phyloP scores from a whole-genome alignment of 2,888 invertebrate genomes.

The Lumbricus terrestris region DNA sequence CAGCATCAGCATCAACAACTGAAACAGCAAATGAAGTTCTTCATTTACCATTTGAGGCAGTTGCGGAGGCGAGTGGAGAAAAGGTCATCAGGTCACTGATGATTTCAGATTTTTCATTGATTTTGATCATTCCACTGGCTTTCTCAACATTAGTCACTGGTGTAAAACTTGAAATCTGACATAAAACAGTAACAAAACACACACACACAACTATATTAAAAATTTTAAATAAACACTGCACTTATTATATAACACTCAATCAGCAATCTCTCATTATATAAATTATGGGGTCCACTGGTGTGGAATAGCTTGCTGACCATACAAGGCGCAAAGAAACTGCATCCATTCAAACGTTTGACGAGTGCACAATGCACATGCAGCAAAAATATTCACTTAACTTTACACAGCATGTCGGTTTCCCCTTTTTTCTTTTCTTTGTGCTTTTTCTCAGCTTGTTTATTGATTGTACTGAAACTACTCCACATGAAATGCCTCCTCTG shows the following conservation, averaged over 20 bases:
- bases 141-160: neutral
- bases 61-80: neutral
- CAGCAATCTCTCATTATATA: neutral
- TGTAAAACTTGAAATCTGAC: conserved; percentile 14
- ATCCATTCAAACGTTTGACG: too few relatives aligned
- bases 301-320: too few relatives aligned
- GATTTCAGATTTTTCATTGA: neutral
- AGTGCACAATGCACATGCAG: too few relatives aligned
- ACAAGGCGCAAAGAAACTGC: too few relatives aligned
- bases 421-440: too few relatives aligned
- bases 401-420: too few relatives aligned
- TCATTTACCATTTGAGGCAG: neutral
- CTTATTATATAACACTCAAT: neutral
- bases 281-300: too few relatives aligned
- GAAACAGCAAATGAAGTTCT: neutral
- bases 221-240: neutral
- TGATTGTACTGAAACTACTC: too few relatives aligned
- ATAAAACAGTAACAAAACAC: neutral
- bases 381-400: too few relatives aligned
- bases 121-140: neutral
- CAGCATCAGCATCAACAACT: neutral
- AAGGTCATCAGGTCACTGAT: neutral
- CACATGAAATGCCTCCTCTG: too few relatives aligned
- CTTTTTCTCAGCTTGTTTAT: too few relatives aligned
- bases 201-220: neutral